Evolutionary conservation across 2,888 invertebrate species (phyloP).

Genomic region (Xanthorhoe spadicearia): DNA sequence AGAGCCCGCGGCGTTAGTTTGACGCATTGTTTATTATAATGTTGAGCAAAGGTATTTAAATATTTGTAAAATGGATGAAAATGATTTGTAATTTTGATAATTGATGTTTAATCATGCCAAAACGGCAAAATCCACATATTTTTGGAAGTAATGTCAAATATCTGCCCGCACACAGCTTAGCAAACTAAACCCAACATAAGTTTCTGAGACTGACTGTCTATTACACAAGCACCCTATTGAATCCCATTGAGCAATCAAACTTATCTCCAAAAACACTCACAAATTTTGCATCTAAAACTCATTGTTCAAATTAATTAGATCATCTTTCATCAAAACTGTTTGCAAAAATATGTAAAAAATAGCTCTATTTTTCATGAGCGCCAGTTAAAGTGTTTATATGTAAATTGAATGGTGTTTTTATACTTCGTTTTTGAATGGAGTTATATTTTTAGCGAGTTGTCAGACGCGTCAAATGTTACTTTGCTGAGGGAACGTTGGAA

Average conservation of each 20-base stretch:
- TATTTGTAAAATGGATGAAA: too few species aligned
- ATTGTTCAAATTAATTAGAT: constrained; percentile 5
- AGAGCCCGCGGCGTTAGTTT: too few species aligned
- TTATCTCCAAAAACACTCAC: neutral
- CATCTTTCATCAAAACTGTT: constrained; percentile 3
- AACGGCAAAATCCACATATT: too few species aligned
- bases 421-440: constrained; percentile 20
- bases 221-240: neutral
- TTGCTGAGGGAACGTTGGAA: constrained; percentile 12
- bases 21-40: too few species aligned
- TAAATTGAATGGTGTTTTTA: constrained; percentile 31
- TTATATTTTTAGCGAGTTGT: constrained; percentile 12
- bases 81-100: too few species aligned
- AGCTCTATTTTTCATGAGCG: constrained; percentile 10
- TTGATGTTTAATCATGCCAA: too few species aligned
- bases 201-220: neutral
- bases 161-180: too few species aligned
- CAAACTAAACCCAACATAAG: too few species aligned
- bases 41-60: too few species aligned
- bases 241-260: neutral
- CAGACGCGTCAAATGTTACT: constrained; percentile 10
- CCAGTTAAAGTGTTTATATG: constrained; percentile 26
- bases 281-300: neutral
- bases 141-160: too few species aligned
- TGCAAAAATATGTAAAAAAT: too few species aligned